These are phyloP conservation scores for Ophthalmolycus amberensis DNA, from an alignment of 2,113 vertebrate species.

Conservation along the genomic window DNA sequence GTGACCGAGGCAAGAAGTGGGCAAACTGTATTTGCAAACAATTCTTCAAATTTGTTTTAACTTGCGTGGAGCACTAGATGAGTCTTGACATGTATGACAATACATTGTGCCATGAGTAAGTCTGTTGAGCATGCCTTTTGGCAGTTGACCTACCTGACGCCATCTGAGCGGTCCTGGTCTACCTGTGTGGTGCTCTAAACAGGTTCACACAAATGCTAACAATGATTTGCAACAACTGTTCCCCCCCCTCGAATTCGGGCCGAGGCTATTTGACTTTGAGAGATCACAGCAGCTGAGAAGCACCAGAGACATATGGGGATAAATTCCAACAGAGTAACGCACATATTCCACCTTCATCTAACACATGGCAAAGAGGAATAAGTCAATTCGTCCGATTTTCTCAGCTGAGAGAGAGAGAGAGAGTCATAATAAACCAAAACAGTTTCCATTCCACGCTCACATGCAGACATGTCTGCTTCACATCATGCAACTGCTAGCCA, in stretches of 20 bases:
- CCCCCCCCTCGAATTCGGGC: neutral
- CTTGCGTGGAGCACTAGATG: neutral
- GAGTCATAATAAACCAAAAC: conserved; percentile 36
- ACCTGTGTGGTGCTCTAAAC: conserved; percentile 6
- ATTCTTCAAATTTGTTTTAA: conserved; percentile 11
- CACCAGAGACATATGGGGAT: conserved; percentile 33
- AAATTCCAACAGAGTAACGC: conserved; percentile 63
- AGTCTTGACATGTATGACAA: conserved; percentile 16
- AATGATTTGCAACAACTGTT: conserved; percentile 37
- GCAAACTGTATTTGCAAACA: conserved; percentile 13
- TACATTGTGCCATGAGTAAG: neutral
- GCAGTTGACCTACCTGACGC: neutral
- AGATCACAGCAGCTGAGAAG: conserved; percentile 45
- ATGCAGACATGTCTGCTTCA: conserved; percentile 47
- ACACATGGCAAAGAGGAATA: conserved; percentile 54
- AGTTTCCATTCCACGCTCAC: conserved; percentile 47
- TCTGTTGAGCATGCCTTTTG: neutral
- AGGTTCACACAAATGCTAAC: conserved; percentile 40
- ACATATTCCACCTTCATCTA: conserved; percentile 72
- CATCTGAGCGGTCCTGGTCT: neutral
- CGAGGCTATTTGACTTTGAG: conserved; percentile 36
- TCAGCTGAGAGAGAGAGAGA: conserved; percentile 26
- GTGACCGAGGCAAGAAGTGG: neutral
- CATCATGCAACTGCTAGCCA: conserved; percentile 26
- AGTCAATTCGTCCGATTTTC: conserved; percentile 51